Base-by-base conservation (phyloP, 2,113 vertebrate species). In the Drymodes brunneopygia region DNA sequence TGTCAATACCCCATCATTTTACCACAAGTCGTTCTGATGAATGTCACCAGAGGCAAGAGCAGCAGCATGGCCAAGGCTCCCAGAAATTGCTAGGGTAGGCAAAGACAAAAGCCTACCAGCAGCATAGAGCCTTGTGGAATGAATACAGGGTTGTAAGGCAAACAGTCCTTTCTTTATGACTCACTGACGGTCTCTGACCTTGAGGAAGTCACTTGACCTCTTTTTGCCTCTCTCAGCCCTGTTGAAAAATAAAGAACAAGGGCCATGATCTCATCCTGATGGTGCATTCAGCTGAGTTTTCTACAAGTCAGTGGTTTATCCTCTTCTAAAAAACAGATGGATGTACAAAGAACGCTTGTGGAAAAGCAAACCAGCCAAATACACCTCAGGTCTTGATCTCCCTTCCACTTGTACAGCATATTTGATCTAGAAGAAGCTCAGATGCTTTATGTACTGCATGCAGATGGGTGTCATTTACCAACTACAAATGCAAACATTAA, bases 161-260 rank as follows among this genome's bases (percentile, higher is more conserved):
- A 93, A 92, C 90, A 96, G 91, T 77, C 84, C 51, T 31, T 90
- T 12, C 80, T 94, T 93, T 95, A 91, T 97, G 95, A 97, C 81
- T 96, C 93, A 93, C 66, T 54, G 81, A 56, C 1, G 4, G 74
- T 64, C 93, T 81, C 81, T 95, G 91, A 96, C 97, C 96, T 97
- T 97, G 95, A 94, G 75, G 88, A 94, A 93, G 90, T 80, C 81
- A 86, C 47, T 92, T 94, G 95, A 92, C 94, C 85, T 94, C 86
- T 65, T 96, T 95, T 91, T 92, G 69, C 79, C 35, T 96, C 44
- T 31, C 48, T 92, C 75, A 92, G 91, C 80, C 65, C 70, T 50
- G 31, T 15, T 70, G 61, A 77, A 78, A 94, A 86, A 70, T n/a
- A 54, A 48, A 81, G 48, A 86, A 86, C 51, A 51, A 71, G 44